Percentiles rank a stretch among this genome's conserved stretches.
phyloP scores from a whole-genome alignment of 2,888 invertebrate species.

The Tetragnatha montana region DNA sequence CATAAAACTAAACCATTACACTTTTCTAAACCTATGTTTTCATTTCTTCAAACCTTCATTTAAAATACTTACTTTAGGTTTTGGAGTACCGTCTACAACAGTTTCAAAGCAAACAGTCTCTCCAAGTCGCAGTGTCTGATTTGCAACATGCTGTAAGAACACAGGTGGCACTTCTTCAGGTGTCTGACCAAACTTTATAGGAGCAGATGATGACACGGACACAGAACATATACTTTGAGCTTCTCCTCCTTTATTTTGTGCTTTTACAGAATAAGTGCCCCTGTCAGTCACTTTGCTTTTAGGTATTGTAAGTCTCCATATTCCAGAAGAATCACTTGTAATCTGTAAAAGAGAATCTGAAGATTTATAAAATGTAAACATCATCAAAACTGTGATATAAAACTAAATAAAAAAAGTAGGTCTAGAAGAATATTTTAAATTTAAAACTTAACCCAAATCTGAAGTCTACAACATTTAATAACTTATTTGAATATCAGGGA shows the following conservation, averaged over 20 bases:
- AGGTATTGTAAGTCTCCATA: constrained; percentile 49
- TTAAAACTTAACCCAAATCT: not conserved
- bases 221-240: constrained; percentile 82
- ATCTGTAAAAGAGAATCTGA: constrained; percentile 19
- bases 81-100: constrained; percentile 84
- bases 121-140: constrained; percentile 80
- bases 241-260: constrained; percentile 86
- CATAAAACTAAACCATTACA: not conserved
- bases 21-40: no score
- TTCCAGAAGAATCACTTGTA: constrained; percentile 25
- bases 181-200: constrained; percentile 30
- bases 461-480: no score
- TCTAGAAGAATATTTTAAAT: not conserved
- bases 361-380: not conserved
- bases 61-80: constrained; percentile 80
- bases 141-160: constrained; percentile 83
- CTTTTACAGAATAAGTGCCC: constrained; percentile 87
- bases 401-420: not conserved
- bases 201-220: constrained; percentile 82
- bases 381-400: not conserved
- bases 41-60: not conserved
- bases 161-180: constrained; percentile 78
- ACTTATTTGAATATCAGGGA: no score
- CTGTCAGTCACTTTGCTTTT: constrained; percentile 80
- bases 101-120: constrained; percentile 85